Conservation (phyloP, 35 echinoderm and acorn worm species). For the Apostichopus californicus region DNA sequence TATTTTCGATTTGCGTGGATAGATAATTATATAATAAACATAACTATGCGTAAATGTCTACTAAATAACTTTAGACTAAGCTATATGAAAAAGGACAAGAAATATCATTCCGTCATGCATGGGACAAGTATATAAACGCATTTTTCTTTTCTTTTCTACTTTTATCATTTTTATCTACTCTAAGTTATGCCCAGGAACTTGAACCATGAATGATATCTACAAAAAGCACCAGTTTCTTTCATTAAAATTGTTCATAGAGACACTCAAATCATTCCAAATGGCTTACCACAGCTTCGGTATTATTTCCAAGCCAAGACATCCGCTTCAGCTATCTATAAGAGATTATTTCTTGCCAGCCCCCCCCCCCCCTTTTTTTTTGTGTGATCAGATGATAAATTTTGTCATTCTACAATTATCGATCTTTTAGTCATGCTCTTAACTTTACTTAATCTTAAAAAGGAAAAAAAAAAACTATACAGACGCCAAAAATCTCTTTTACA, state of each 20-base stretch:
- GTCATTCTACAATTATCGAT: neutral
- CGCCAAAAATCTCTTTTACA: constrained; percentile 6
- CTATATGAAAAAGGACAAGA: too few relatives aligned
- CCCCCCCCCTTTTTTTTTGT: neutral
- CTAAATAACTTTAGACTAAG: too few relatives aligned
- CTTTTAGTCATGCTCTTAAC: neutral
- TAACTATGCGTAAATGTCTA: too few relatives aligned
- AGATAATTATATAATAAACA: too few relatives aligned
- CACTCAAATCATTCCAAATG: constrained; percentile 1
- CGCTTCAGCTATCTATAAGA: neutral
- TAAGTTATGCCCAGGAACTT: too few relatives aligned
- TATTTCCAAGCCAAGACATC: neutral
- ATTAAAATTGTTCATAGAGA: neutral
- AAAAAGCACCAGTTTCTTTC: neutral
- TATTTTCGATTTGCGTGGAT: too few relatives aligned
- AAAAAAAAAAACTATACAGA: neutral
- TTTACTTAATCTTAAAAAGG: neutral
- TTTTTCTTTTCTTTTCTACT: too few relatives aligned
- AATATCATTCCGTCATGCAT: too few relatives aligned
- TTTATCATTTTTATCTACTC: too few relatives aligned
- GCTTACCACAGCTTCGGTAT: neutral
- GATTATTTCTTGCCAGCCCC: neutral
- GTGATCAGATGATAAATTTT: neutral
- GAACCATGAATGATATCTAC: neutral
- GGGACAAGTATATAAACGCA: too few relatives aligned